These are phyloP conservation scores for Folsomia manolachei DNA, from an alignment of 2,888 invertebrate species.

Conservation along the genomic window DNA sequence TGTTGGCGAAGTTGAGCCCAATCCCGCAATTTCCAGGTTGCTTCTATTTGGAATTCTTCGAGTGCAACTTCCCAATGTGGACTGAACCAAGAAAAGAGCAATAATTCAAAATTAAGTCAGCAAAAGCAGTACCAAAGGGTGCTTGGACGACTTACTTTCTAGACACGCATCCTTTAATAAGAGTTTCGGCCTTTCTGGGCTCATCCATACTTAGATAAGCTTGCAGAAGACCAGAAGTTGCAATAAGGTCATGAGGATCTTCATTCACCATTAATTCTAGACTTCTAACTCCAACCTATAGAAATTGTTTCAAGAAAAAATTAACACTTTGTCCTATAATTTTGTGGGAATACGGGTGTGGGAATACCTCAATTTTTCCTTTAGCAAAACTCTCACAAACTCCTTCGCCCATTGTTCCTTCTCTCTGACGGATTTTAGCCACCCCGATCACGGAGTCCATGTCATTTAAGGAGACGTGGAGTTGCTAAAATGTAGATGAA, in stretches of 20 bases:
- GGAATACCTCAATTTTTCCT: slow-evolving; percentile 65
- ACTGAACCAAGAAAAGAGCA: too few relatives aligned
- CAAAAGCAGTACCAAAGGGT: neutral
- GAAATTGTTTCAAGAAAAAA: too few relatives aligned
- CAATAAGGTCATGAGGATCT: slow-evolving; percentile 54
- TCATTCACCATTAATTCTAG: slow-evolving; percentile 76
- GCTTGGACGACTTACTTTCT: slow-evolving; percentile 56
- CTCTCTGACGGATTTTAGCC: slow-evolving; percentile 68
- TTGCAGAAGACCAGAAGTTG: slow-evolving; percentile 72
- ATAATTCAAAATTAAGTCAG: neutral
- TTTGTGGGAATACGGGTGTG: neutral
- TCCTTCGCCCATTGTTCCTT: slow-evolving; percentile 75
- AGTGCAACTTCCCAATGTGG: slow-evolving; percentile 34
- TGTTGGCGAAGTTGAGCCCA: slow-evolving; percentile 74
- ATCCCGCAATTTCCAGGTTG: slow-evolving; percentile 80
- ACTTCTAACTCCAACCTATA: slow-evolving; percentile 76
- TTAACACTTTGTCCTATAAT: neutral
- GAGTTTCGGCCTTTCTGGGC: slow-evolving; percentile 75
- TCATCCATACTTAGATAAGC: slow-evolving; percentile 84
- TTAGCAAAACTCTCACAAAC: slow-evolving; percentile 81
- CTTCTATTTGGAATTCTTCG: slow-evolving; percentile 64
- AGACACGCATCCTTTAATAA: slow-evolving; percentile 67
- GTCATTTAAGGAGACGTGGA: slow-evolving; percentile 84
- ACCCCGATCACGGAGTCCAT: slow-evolving; percentile 83
- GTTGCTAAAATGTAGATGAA: slow-evolving; percentile 59